Evolutionary conservation across 2,797 vertebrate species (phyloP), one percentile per base, ranked within the genome.

Genomic region (Remorina albescens): DNA sequence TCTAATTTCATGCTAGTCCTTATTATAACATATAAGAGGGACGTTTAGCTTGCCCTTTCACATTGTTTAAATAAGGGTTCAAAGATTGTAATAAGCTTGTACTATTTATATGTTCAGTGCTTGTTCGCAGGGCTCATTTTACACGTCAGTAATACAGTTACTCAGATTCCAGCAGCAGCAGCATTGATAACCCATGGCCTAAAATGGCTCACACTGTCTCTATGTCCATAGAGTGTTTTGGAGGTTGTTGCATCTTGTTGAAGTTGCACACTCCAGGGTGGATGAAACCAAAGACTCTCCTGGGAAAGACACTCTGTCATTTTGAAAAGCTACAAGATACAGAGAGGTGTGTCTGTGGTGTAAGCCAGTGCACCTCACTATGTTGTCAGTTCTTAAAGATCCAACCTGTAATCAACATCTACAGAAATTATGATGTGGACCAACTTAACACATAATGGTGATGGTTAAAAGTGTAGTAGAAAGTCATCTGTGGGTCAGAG

Each of bases 51-150:
- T 15, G 1, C 26, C 16, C 26, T 47, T 47, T 47, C 26, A 62
- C 19, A 23, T 26, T n/a, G n/a, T n/a, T n/a, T n/a, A n/a, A n/a
- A n/a, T n/a, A n/a, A n/a, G n/a, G n/a, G n/a, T n/a, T n/a, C n/a
- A n/a, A n/a, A n/a, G n/a, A n/a, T n/a, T n/a, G n/a, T n/a, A n/a
- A n/a, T n/a, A n/a, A n/a, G n/a, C n/a, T n/a, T n/a, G n/a, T n/a
- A n/a, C n/a, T 8, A 11, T 41, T 28, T 53, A 6, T 8, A 12
- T 13, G 10, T 23, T 50, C 51, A 41, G 18, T 26, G 28, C 10
- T 64, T 65, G 55, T 66, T 55, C 44, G 50, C 49, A 54, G 28
- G 58, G 71, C 63, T 80, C 8, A 1, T 59, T 70, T 70, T 49
- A 61, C 42, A 44, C 32, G 57, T 53, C 23, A 60, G n/a, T 1